Evolutionary conservation across 2,113 vertebrate genomes (phyloP), one percentile per base, ranked within the genome.

Genomic region (Aptenodytes forsteri): DNA sequence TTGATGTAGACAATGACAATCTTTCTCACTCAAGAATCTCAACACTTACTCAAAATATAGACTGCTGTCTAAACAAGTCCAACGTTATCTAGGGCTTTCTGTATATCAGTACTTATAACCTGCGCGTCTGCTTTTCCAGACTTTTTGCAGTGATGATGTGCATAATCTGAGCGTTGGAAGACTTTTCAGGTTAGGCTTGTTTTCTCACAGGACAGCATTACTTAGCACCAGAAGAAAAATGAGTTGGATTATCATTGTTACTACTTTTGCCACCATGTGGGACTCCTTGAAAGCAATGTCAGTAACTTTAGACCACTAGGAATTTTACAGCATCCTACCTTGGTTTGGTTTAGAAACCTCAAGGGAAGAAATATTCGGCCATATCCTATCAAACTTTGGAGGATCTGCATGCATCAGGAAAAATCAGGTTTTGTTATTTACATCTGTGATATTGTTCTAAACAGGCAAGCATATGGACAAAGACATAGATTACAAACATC

Each of bases 341-440:
- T 99, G 99, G 98, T 99, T 99, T 99, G 99, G 98, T 98, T 99
- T 99, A 99, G 99, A 99, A 99, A 99, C 99, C 99, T 99, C 99
- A 99, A 99, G 99, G 97, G 99, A 99, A 98, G 99, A 99, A 98
- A 99, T 99, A 99, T 99, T 99, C 99, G 98, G 99, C 99, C 98
- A 99, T 99, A 99, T 99, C 98, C 98, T 99, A 99, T 98, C 98
- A 98, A 98, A 98, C 98, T 98, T 98, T 97, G 98, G 97, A 98
- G 98, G 97, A 98, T 93, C 99, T 99, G 99, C 98, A 98, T 98
- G 98, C 98, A 98, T 99, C 98, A 98, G 99, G 98, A 99, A 98
- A 99, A 99, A 99, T 98, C 98, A 99, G 98, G 98, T 98, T 98
- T 99, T 99, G 99, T 99, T 99, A 99, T 99, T 98, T 98, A 97